Evolutionary conservation across 2,797 vertebrate genomes (phyloP), one percentile per base, ranked within the genome.

Genomic region (Euthynnus affinis): DNA sequence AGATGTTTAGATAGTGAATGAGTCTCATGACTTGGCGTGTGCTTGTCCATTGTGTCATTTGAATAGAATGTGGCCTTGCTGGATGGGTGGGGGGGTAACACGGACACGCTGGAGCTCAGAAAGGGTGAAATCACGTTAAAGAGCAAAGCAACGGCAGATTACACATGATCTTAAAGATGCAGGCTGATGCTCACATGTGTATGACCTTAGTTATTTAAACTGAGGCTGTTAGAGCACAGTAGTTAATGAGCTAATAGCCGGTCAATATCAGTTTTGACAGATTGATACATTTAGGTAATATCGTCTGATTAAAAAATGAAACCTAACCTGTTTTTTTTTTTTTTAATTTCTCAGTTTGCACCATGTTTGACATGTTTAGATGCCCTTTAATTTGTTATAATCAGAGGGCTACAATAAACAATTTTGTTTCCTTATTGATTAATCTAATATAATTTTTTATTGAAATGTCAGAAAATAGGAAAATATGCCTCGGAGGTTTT

Each of bases 11-110:
- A 93, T 92, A 86, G 83, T 64, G 76, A 92, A 76, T 18, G 59
- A 78, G 89, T 88, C 89, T 87, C 87, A 85, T 94, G 93, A 91
- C 91, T 91, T 92, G 83, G 76, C 84, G 81, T 91, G 83, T 62
- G 81, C 63, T 80, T 88, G 74, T 86, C 84, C 77, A 87, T 89
- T 91, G 89, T 92, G 77, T 87, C 69, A 78, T 59, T 91, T 88
- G 72, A 90, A 92, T 91, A 86, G 78, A 91, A 57, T 85, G 85
- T 87, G 72, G 78, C 74, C 67, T 84, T 86, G 73, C 81, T 59
- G 61, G 42, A 37, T 25, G 53, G 27, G 34, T 44, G 32, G 17
- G 49, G 42, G 69, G 17, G 9, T 70, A 56, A 62, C 46, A 57
- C 53, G 25, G 37, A 78, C 62, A 63, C 3, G 0, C 66, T 15